Evolutionary conservation across 2,888 invertebrate genomes (phyloP).

Genomic region (Pollenia amentaria): DNA sequence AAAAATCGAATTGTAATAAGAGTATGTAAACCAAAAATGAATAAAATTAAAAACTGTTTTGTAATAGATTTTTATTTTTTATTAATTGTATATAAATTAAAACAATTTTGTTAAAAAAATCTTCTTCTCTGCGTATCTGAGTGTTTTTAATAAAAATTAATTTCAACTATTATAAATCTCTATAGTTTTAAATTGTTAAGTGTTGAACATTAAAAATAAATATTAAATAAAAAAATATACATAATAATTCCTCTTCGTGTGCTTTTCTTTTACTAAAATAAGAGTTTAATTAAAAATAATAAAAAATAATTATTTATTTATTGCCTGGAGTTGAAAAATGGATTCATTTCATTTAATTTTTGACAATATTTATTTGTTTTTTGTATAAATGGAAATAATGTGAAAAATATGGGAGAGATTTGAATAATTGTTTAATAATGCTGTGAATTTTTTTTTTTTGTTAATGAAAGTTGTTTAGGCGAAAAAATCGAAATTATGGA

Average conservation of each 20-base stretch:
- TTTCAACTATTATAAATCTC: not conserved
- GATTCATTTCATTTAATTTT: not conserved
- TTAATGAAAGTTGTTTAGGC: not conserved
- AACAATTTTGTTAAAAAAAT: not conserved
- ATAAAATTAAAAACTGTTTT: too few relatives aligned
- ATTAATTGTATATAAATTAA: constrained; percentile 9
- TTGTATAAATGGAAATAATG: constrained; percentile 2
- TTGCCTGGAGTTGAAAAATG: constrained; percentile 12
- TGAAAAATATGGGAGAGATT: constrained; percentile 26
- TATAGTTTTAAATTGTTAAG: constrained; percentile 23
- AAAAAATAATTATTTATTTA: not conserved
- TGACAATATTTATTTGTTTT: not conserved
- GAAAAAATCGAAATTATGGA: constrained; percentile 19
- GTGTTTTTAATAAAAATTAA: not conserved
- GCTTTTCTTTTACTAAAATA: not conserved
- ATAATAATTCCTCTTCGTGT: not conserved
- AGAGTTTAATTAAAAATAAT: constrained; percentile 5
- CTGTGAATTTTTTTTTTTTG: constrained; percentile 3
- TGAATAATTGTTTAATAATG: constrained; percentile 25
- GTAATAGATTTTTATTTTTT: too few relatives aligned
- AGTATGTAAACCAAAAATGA: too few relatives aligned
- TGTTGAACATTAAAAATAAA: constrained; percentile 15
- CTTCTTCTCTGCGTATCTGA: not conserved
- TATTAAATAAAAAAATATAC: not conserved
- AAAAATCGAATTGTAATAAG: constrained; percentile 7